These are phyloP conservation scores for Stenopsyche tienmushanensis DNA, from an alignment of 1,140 invertebrate genomes.

Conservation along the genomic window DNA sequence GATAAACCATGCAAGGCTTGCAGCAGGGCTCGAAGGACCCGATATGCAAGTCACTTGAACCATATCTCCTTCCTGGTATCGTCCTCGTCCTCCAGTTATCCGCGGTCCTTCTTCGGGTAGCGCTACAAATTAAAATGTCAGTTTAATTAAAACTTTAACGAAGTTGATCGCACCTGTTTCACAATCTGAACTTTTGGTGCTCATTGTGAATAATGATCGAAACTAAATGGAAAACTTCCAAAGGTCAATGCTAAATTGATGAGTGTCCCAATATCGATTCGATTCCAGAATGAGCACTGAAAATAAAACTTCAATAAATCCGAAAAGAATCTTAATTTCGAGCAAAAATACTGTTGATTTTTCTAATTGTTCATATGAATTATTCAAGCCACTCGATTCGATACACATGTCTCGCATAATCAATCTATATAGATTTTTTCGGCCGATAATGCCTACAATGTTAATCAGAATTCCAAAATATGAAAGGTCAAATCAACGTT, in stretches of 20 bases:
- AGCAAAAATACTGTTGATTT: too few species aligned
- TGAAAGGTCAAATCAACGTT: background rate
- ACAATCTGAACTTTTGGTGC: background rate
- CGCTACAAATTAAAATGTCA: conserved; percentile 49
- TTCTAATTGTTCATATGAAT: too few species aligned
- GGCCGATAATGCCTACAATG: too few species aligned
- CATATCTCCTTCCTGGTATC: conserved; percentile 66
- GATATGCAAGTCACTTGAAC: conserved; percentile 72
- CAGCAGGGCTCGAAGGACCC: conserved; percentile 66
- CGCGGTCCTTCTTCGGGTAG: conserved; percentile 66
- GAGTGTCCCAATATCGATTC: background rate
- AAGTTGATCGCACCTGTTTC: background rate
- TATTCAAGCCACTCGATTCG: too few species aligned
- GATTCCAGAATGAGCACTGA: background rate
- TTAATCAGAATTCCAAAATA: too few species aligned
- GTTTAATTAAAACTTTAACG: background rate
- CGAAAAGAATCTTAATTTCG: background rate
- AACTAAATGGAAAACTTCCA: background rate
- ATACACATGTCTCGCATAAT: too few species aligned
- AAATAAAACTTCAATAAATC: background rate
- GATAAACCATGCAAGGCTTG: conserved; percentile 72
- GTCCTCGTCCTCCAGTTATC: conserved; percentile 64
- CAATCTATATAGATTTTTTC: too few species aligned
- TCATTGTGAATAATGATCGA: background rate
- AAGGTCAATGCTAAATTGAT: background rate